phyloP scores from a whole-genome alignment of 2,797 vertebrate genomes.

The Pterois miles region DNA sequence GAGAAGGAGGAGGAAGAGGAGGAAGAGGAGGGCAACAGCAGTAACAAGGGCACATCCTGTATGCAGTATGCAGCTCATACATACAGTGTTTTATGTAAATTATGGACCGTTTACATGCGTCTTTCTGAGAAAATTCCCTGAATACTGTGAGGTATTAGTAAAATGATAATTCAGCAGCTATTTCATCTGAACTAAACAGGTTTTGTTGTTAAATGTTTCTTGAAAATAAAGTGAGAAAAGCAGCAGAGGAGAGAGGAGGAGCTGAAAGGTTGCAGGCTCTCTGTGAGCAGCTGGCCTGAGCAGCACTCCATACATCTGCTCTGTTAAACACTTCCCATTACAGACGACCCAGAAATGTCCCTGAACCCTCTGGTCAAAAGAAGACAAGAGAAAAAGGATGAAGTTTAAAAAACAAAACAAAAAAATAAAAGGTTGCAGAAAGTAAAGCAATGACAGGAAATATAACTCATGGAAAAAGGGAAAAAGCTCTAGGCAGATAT shows the following conservation, averaged over 20 bases:
- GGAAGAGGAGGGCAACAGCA: slow-evolving; percentile 29
- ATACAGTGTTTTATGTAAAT: slow-evolving; percentile 39
- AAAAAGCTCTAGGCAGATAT: slow-evolving; percentile 18
- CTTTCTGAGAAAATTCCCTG: slow-evolving; percentile 4
- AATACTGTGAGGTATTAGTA: not conserved
- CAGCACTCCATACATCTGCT: slow-evolving; percentile 51
- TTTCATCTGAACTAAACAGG: not conserved
- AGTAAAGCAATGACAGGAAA: slow-evolving; percentile 18
- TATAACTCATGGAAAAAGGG: slow-evolving; percentile 31
- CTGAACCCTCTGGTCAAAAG: slow-evolving; percentile 38
- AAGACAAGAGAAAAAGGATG: slow-evolving; percentile 17
- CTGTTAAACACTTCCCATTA: slow-evolving; percentile 73
- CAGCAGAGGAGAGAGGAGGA: not conserved
- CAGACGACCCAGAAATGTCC: slow-evolving; percentile 61
- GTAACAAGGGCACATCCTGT: slow-evolving; percentile 39
- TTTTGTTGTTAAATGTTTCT: not conserved
- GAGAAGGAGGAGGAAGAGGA: slow-evolving; percentile 31
- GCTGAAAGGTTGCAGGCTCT: slow-evolving; percentile 15
- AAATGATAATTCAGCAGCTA: not conserved
- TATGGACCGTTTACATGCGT: not conserved
- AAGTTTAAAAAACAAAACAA: no score
- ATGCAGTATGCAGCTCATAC: not conserved
- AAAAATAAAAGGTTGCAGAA: no score
- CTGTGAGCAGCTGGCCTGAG: slow-evolving; percentile 55
- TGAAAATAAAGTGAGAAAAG: not conserved